These are phyloP conservation scores for Gonioctena quinquepunctata DNA, from an alignment of 1,140 invertebrate genomes.

Conservation along the genomic window DNA sequence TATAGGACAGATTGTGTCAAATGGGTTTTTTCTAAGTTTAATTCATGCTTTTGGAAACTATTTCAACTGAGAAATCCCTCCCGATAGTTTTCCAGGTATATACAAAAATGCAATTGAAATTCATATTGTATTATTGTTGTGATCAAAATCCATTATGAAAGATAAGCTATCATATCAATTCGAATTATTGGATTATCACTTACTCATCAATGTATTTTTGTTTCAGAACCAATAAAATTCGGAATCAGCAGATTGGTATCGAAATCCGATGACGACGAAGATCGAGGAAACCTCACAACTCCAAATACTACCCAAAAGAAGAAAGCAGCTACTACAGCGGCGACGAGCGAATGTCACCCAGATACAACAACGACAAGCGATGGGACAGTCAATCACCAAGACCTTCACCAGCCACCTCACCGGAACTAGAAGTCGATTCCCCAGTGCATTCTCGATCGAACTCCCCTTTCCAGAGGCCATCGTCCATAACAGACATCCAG, in stretches of 20 bases:
- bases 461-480: conserved; percentile 58
- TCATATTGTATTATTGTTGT: no score
- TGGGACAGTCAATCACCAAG: conserved; percentile 58
- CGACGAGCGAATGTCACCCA: conserved; percentile 39
- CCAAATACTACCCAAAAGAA: conserved; percentile 38
- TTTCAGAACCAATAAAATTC: conserved; percentile 73
- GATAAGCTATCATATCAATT: no score
- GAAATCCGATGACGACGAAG: conserved; percentile 62
- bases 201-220: conserved; percentile 40
- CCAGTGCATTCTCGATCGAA: conserved; percentile 61
- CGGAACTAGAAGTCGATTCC: conserved; percentile 73
- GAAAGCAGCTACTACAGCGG: conserved; percentile 40
- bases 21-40: no score
- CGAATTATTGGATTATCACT: no score
- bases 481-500: conserved; percentile 57
- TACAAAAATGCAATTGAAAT: no score
- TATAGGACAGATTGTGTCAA: no score
- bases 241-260: conserved; percentile 71
- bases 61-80: no score
- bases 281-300: conserved; percentile 55
- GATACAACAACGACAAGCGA: conserved; percentile 42
- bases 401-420: conserved; percentile 61
- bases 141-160: no score
- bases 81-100: no score
- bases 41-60: no score